Evolutionary conservation across 2,797 vertebrate species (phyloP).

Genomic region (Acanthiza pusilla): DNA sequence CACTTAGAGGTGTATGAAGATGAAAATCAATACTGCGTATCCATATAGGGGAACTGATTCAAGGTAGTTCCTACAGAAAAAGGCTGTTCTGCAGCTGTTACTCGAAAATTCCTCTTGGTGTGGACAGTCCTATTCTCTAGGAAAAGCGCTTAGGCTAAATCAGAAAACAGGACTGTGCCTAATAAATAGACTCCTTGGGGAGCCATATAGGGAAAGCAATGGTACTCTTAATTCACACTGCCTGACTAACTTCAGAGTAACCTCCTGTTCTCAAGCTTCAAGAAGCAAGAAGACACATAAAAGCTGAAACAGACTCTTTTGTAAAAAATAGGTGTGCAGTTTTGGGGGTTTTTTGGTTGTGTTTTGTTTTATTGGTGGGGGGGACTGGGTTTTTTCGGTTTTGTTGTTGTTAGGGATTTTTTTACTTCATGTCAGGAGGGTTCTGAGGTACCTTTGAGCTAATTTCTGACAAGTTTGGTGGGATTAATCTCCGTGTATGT

Average conservation of each 20-base stretch:
- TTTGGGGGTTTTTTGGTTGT: not conserved
- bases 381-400: not conserved
- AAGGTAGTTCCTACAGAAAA: not conserved
- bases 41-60: not conserved
- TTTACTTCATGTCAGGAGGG: not conserved
- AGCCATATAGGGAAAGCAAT: not conserved
- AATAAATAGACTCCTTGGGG: not conserved
- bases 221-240: not conserved
- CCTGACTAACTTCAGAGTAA: not conserved
- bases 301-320: not conserved
- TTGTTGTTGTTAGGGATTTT: rapidly evolving
- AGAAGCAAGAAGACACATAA: not conserved
- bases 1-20: not conserved
- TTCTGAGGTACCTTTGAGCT: not conserved
- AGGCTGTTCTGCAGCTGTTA: slow-evolving; percentile 1
- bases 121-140: not conserved
- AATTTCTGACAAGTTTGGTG: not conserved
- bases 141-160: slow-evolving; percentile 24
- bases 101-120: not conserved
- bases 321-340: not conserved
- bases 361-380: too few species aligned
- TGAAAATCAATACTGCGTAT: not conserved
- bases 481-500: not conserved
- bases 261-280: not conserved
- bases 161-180: slow-evolving; percentile 16